A percentile compares a stretch with the other conserved stretches of the same genome.
Conservation (phyloP, 2,797 vertebrate genomes). For the Sciurus vulgaris region DNA sequence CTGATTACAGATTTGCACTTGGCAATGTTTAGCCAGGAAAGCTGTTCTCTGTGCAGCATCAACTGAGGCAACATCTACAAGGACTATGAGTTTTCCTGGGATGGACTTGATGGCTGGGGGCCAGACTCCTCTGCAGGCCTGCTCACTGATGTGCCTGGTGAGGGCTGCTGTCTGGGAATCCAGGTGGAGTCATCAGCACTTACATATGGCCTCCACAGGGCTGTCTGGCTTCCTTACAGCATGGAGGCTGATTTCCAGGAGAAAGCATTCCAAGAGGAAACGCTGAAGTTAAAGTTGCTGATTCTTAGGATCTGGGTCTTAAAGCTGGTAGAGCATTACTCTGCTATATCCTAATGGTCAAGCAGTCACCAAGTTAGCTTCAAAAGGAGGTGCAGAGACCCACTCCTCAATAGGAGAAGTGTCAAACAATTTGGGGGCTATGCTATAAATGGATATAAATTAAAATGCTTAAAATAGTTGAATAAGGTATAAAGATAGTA, state of each 20-base stretch:
- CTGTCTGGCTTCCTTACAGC: not conserved
- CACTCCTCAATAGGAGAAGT: not conserved
- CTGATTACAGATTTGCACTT: constrained; percentile 20
- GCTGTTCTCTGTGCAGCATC: not conserved
- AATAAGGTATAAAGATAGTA: not conserved
- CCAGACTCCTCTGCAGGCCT: not conserved
- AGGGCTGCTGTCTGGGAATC: not conserved
- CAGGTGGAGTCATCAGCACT: not conserved
- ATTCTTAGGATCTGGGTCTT: not conserved
- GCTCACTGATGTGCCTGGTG: not conserved
- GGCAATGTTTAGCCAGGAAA: not conserved
- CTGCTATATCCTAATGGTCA: not conserved
- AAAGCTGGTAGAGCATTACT: not conserved
- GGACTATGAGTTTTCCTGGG: too few relatives aligned
- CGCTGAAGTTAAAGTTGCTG: not conserved
- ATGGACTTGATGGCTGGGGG: not conserved
- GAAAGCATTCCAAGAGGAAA: not conserved
- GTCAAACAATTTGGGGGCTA: not conserved
- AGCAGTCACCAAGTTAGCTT: not conserved
- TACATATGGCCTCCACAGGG: not conserved
- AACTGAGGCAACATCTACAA: not conserved
- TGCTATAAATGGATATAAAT: constrained; percentile 12
- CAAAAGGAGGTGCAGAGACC: not conserved
- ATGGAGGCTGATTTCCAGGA: not conserved
- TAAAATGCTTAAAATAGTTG: not conserved